These are phyloP conservation scores for Anabas testudineus DNA, from an alignment of 2,797 vertebrate species.

Conservation along the genomic window DNA sequence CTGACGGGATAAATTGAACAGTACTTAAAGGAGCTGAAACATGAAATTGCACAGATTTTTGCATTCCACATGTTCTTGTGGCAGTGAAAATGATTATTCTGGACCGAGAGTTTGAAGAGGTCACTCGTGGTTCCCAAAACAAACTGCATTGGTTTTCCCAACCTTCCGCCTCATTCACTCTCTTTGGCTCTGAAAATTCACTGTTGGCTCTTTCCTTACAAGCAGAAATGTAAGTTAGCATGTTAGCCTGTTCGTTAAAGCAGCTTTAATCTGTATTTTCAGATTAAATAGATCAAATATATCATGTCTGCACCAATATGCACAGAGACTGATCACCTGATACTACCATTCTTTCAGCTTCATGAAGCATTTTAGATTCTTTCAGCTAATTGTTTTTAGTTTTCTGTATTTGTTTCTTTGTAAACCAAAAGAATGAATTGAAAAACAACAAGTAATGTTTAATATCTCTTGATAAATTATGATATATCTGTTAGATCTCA, in stretches of 20 bases:
- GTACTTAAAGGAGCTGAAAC: conserved; percentile 58
- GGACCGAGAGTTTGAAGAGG: conserved; percentile 59
- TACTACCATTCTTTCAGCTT: neutral
- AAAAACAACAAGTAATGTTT: neutral
- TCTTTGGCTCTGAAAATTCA: conserved; percentile 19
- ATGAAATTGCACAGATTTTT: conserved; percentile 60
- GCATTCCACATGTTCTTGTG: conserved; percentile 66
- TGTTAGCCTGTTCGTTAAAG: conserved; percentile 1
- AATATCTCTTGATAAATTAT: conserved; percentile 6
- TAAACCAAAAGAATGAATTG: neutral
- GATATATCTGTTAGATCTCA: neutral
- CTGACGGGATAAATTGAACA: conserved; percentile 63
- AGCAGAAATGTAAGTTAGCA: neutral
- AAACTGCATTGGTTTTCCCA: conserved; percentile 32
- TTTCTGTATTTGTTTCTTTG: neutral
- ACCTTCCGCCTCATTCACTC: conserved; percentile 6
- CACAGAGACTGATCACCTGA: neutral
- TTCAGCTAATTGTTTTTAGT: neutral
- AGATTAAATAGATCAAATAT: neutral
- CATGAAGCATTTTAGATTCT: neutral
- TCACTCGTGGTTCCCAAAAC: conserved; percentile 53
- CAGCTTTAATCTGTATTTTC: conserved; percentile 1
- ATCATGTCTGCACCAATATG: too few species aligned
- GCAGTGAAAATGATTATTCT: conserved; percentile 74
- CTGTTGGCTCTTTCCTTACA: conserved; percentile 4